Conservation (phyloP, 2,113 vertebrate species). For the Electrona antarctica region DNA sequence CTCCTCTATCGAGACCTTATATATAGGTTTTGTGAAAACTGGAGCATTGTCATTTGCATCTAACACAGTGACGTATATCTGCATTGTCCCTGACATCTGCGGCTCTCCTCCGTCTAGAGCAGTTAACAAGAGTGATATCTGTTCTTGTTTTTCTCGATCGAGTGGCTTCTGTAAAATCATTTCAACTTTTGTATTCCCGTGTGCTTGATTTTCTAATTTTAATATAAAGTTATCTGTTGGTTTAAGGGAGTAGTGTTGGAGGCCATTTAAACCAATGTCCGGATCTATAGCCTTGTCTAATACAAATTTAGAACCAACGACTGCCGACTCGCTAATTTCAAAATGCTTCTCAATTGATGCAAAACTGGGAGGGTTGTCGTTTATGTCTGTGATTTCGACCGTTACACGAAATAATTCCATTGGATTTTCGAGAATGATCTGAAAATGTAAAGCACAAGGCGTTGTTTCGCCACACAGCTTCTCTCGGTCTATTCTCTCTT, state of each 20-base stretch:
- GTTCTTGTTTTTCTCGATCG: slow-evolving; percentile 46
- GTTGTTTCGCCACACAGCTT: slow-evolving; percentile 71
- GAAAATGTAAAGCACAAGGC: slow-evolving; percentile 69
- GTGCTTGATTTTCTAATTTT: slow-evolving; percentile 51
- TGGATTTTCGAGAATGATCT: slow-evolving; percentile 68
- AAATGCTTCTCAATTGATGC: slow-evolving; percentile 38
- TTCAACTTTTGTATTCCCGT: slow-evolving; percentile 62
- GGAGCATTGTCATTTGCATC: slow-evolving; percentile 72
- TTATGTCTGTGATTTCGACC: slow-evolving; percentile 68
- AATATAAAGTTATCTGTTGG: slow-evolving; percentile 68
- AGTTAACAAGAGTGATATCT: slow-evolving; percentile 51
- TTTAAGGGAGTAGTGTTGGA: slow-evolving; percentile 78
- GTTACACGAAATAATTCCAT: slow-evolving; percentile 64
- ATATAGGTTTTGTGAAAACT: slow-evolving; percentile 61
- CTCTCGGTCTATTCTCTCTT: slow-evolving; percentile 77
- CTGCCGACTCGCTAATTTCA: slow-evolving; percentile 55
- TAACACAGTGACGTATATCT: slow-evolving; percentile 55
- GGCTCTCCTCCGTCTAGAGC: slow-evolving; percentile 58
- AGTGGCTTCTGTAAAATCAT: slow-evolving; percentile 63
- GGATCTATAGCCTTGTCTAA: slow-evolving; percentile 41
- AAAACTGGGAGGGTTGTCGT: slow-evolving; percentile 69
- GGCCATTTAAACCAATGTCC: slow-evolving; percentile 54
- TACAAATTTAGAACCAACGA: slow-evolving; percentile 60
- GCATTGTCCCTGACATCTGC: slow-evolving; percentile 51
- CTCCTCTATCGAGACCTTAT: slow-evolving; percentile 71